Percentiles rank a stretch among this genome's conserved stretches.
Conservation (phyloP, 2,888 invertebrate species). For the Drosophila nr. fundita region DNA sequence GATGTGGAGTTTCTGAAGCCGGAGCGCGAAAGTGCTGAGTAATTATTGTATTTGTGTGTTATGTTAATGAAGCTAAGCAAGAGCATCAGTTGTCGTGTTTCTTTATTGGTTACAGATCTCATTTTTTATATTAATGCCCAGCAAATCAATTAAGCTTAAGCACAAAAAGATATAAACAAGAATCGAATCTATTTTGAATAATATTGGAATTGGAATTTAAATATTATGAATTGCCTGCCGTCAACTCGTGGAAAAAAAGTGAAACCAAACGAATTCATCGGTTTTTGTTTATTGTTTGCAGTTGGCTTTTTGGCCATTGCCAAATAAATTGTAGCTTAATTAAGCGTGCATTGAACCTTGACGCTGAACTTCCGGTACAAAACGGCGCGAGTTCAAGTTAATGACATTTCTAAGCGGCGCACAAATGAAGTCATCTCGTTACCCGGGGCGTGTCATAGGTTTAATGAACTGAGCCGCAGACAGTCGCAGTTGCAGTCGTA, state of each 20-base stretch:
- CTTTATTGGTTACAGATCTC: neutral
- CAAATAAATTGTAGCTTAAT: constrained; percentile 48
- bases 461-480: constrained; percentile 63
- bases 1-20: neutral
- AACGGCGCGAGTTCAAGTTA: constrained; percentile 65
- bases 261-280: constrained; percentile 15
- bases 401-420: constrained; percentile 68
- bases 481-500: constrained; percentile 19
- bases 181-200: neutral
- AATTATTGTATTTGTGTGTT: neutral
- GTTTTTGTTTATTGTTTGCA: constrained; percentile 12
- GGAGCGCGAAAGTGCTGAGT: neutral
- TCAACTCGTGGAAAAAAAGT: constrained; percentile 9
- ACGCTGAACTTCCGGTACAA: constrained; percentile 57
- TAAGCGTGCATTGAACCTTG: constrained; percentile 65
- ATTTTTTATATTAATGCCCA: neutral
- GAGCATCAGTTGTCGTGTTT: neutral
- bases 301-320: constrained; percentile 26
- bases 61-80: constrained; percentile 3
- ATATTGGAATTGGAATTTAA: constrained; percentile 2
- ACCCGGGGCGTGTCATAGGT: constrained; percentile 62
- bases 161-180: neutral
- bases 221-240: constrained; percentile 20
- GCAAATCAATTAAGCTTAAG: neutral
- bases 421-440: constrained; percentile 69